A percentile compares a stretch with the other conserved stretches of the same genome.
These are phyloP conservation scores for Cardiocondyla obscurior DNA, from an alignment of 1,140 invertebrate genomes.

Conservation along the genomic window DNA sequence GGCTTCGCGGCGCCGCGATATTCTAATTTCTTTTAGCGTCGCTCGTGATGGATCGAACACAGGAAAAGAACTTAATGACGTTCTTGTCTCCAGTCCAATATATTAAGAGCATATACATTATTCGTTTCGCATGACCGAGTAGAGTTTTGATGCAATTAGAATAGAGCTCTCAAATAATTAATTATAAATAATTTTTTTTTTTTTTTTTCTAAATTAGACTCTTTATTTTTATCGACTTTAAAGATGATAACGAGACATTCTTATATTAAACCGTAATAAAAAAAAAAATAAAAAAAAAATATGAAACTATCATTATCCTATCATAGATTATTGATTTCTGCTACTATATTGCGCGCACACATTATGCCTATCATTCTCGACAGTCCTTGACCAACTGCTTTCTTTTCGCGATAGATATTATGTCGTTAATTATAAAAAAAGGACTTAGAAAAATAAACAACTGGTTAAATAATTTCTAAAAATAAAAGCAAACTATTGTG, in stretches of 20 bases:
- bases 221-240: background rate
- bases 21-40: constrained; percentile 43
- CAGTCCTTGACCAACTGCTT: constrained; percentile 31
- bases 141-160: background rate
- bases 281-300: too few relatives aligned
- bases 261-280: background rate
- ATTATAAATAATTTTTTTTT: background rate
- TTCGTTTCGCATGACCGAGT: background rate
- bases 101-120: background rate
- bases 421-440: background rate
- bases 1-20: constrained; percentile 1
- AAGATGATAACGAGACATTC: background rate
- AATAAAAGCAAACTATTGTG: background rate
- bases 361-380: constrained; percentile 2
- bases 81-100: background rate
- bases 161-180: background rate
- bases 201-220: background rate
- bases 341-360: background rate
- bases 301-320: too few relatives aligned
- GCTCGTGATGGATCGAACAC: constrained; percentile 24
- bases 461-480: background rate
- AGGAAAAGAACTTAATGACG: background rate
- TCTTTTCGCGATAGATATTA: background rate
- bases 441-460: background rate
- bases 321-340: constrained; percentile 42